Evolutionary conservation across 2,888 invertebrate species (phyloP).

Genomic region (Lagria hirta): DNA sequence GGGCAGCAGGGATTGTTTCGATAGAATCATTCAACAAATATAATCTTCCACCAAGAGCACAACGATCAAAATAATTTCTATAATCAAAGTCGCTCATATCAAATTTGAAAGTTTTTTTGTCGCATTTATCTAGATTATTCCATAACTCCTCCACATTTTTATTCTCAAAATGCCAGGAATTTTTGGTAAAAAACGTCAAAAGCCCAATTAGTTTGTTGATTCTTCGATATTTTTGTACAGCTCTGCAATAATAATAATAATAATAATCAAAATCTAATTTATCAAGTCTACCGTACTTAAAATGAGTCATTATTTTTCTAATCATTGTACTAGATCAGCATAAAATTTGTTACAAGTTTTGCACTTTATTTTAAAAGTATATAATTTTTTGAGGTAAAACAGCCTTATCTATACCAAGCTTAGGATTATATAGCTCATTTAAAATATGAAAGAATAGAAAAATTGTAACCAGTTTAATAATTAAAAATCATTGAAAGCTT

Average conservation of each 20-base stretch:
- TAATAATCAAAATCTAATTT: too few species aligned
- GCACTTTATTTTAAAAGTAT: too few species aligned
- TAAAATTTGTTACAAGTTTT: too few species aligned
- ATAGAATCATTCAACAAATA: constrained; percentile 78
- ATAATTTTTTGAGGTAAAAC: too few species aligned
- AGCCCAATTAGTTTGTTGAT: constrained; percentile 76
- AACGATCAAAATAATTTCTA: constrained; percentile 68
- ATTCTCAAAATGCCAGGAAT: constrained; percentile 71
- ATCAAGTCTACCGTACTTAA: too few species aligned
- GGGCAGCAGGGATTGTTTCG: constrained; percentile 68
- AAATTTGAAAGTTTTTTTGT: constrained; percentile 68
- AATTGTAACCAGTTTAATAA: too few species aligned
- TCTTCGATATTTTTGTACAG: constrained; percentile 76
- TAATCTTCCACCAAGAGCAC: constrained; percentile 71
- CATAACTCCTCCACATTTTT: constrained; percentile 64
- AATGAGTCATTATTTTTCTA: too few species aligned
- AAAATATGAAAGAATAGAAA: too few species aligned
- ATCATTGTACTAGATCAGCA: too few species aligned
- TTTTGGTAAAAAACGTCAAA: constrained; percentile 71
- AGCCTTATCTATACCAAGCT: too few species aligned
- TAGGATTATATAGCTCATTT: too few species aligned
- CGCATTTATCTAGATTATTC: constrained; percentile 55
- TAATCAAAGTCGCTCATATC: constrained; percentile 72
- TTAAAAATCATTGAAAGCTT: too few species aligned
- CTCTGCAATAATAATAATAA: constrained; percentile 47